Evolutionary conservation across 2,113 vertebrate genomes (phyloP), one percentile per base, ranked within the genome.

Genomic region (Ranitomeya variabilis): DNA sequence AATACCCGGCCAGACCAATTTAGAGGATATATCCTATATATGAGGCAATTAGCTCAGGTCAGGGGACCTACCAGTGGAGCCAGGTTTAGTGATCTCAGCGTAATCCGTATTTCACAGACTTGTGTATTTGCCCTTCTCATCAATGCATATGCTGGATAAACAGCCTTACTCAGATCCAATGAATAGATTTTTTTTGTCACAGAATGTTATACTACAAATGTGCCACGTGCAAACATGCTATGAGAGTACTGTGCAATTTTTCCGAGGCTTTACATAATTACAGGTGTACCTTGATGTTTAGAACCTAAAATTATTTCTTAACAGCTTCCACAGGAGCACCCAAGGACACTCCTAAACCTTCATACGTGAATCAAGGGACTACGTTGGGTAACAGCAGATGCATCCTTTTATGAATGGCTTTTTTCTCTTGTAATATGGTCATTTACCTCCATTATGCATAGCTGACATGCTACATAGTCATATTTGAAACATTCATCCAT

Each of bases 271-370:
- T 54, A 21, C 18, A 67, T 54, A 13, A 55, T 26, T 71, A 84
- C 66, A 84, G 64, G 64, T 69, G 16, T 52, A 84, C 13, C 21
- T 55, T 52, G 14, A n/a, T 69, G 54, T 89, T 67, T 62, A 54
- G 81, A 85, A 79, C 13, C 14, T 78, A 26, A 23, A 77, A 84
- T 79, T 79, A n/a, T 89, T 89, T 76, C 74, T 71, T 91, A 90
- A 84, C 73, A 90, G 57, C 67, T 89, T 84, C 90, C 86, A 90
- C 55, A 78, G 59, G 83, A 62, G 83, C 86, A 86, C 90, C 89
- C 23, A 83, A 8, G 90, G 80, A 78, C 37, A 87, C 80, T 79
- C 52, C 57, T 90, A 59, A 83, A 86, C 6, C 67, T 79, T 16
- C 7, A 78, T 86, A 90, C 90, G 71, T 11, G 77, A 89, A 87